Percentiles rank a stretch among this genome's conserved stretches.
These are phyloP conservation scores for Antheraea yamamai DNA, from an alignment of 2,888 invertebrate species.

Conservation along the genomic window DNA sequence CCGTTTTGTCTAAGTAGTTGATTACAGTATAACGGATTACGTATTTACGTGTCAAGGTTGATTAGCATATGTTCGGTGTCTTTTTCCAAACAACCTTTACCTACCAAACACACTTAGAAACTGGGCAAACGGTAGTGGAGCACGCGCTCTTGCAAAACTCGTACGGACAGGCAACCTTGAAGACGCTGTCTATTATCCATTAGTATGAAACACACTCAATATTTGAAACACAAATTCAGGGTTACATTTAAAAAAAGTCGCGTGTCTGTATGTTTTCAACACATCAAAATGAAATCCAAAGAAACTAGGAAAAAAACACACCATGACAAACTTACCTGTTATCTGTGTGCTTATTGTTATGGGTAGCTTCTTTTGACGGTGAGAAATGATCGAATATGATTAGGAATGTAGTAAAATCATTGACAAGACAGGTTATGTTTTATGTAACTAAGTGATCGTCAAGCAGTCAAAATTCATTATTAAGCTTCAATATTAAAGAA, in stretches of 20 bases:
- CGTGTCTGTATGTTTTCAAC: not conserved
- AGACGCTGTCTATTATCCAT: slow-evolving; percentile 29
- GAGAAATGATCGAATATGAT: too few species aligned
- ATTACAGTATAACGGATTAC: not conserved
- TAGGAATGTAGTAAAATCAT: too few species aligned
- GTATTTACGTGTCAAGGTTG: slow-evolving; percentile 4
- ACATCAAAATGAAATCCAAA: too few species aligned
- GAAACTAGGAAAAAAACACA: too few species aligned
- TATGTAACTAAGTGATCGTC: too few species aligned
- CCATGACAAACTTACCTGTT: too few species aligned
- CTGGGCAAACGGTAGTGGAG: slow-evolving; percentile 2
- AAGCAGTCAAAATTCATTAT: too few species aligned
- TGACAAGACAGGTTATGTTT: too few species aligned
- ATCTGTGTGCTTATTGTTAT: too few species aligned
- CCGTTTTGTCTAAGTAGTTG: not conserved
- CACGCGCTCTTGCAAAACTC: slow-evolving; percentile 26
- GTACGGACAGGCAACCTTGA: slow-evolving; percentile 32
- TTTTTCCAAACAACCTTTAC: not conserved
- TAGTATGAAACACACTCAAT: slow-evolving; percentile 28
- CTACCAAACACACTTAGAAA: slow-evolving; percentile 18
- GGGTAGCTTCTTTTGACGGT: too few species aligned
- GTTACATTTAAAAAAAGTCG: not conserved
- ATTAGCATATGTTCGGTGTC: slow-evolving; percentile 15
- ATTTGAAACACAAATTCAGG: not conserved
- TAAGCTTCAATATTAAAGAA: too few species aligned